Evolutionary conservation across 2,888 invertebrate genomes (phyloP).

Genomic region (Drepana falcataria): DNA sequence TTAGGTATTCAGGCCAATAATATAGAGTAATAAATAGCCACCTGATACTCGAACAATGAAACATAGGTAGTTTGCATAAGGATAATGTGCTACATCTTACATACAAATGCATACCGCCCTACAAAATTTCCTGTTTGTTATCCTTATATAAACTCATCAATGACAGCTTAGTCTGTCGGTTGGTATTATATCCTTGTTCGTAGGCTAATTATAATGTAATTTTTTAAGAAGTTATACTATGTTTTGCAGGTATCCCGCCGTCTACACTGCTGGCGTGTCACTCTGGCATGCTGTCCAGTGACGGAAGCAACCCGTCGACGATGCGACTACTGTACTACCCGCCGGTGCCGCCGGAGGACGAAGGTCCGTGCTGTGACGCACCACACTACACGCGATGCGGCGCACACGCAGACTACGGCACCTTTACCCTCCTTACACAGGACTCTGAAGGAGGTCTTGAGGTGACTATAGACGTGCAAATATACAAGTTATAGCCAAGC

Average conservation of each 20-base stretch:
- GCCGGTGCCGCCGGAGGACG: slow-evolving; percentile 80
- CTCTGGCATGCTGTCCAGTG: slow-evolving; percentile 81
- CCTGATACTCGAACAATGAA: too few species aligned
- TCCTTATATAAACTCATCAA: too few species aligned
- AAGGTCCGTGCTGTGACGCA: slow-evolving; percentile 62
- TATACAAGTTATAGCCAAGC: too few species aligned
- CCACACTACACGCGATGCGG: slow-evolving; percentile 80
- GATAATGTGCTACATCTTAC: too few species aligned
- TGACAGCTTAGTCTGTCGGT: not conserved
- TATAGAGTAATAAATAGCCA: too few species aligned
- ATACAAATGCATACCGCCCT: not conserved
- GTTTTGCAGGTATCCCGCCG: slow-evolving; percentile 75
- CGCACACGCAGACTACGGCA: slow-evolving; percentile 86
- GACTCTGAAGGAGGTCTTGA: slow-evolving; percentile 88
- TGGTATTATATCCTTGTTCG: too few species aligned
- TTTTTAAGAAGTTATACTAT: too few species aligned
- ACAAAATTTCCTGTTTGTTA: not conserved
- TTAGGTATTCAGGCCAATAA: too few species aligned
- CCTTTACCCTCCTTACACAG: slow-evolving; percentile 85
- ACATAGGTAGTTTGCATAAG: too few species aligned
- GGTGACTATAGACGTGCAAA: slow-evolving; percentile 56
- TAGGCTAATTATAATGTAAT: too few species aligned
- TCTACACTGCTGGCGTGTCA: slow-evolving; percentile 82
- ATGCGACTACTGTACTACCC: slow-evolving; percentile 87
- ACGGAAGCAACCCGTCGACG: slow-evolving; percentile 81